Evolutionary conservation across 2,797 vertebrate genomes (phyloP), one percentile per base, ranked within the genome.

Genomic region (Leuciscus waleckii): DNA sequence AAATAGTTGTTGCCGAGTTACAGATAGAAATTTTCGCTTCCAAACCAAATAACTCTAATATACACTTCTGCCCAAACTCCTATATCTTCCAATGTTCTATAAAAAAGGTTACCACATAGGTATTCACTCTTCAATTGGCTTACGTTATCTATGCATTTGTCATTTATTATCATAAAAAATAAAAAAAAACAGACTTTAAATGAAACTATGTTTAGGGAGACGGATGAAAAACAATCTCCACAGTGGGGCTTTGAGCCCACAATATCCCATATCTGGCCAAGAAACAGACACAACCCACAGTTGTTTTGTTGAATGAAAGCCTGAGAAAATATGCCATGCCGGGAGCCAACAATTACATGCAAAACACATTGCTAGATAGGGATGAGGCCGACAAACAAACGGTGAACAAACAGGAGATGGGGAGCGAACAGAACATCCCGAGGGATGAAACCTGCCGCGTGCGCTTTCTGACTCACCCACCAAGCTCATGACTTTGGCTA

Each of bases 371-470:
- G 56, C 83, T 81, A 89, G 91, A 91, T 49, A 67, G 77, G 69
- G 75, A 82, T 69, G 84, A 56, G 67, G 85, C 84, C 79, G 86
- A 87, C 84, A 88, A 86, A 87, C 86, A 88, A 84, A 82, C 78
- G 54, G 82, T 85, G 81, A 85, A 88, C 75, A 87, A 88, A 89
- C 80, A 81, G 84, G 68, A 85, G 71, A 67, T 13, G n/a, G 16
- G 16, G 82, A 76, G 73, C 90, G 93, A 91, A 91, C 92, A 90
- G 58, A 84, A 86, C 58, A 90, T 86, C 85, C 82, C 58, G 79
- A 90, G 93, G 90, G 92, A 92, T 89, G 84, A 91, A 91, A 89
- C 91, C 83, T 82, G 71, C 80, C 86, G 77, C 65, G 78, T 49
- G 14, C 89, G 91, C 82, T 92, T 89, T 92, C 91, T 89, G 84